phyloP scores from a whole-genome alignment of 2,113 vertebrate genomes.

The Platycercus adscitus region DNA sequence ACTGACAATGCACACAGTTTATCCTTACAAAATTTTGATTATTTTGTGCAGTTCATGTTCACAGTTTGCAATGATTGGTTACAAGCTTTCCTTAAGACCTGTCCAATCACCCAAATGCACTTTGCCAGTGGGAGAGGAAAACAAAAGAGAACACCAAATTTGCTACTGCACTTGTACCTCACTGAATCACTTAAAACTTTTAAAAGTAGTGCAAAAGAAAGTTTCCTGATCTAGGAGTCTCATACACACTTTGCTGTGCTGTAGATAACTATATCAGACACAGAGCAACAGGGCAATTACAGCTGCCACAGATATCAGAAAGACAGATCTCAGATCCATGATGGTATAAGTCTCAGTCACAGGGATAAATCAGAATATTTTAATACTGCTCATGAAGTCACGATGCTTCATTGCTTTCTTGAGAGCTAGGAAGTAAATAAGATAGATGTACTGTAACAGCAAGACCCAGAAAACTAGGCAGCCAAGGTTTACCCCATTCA shows the following conservation, averaged over 20 bases:
- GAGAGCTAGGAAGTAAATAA: conserved; percentile 44
- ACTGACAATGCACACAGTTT: neutral
- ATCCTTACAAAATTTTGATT: neutral
- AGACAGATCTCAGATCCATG: neutral
- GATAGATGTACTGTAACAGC: conserved; percentile 11
- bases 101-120: neutral
- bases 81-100: neutral
- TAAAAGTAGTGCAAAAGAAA: neutral
- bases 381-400: conserved; percentile 23
- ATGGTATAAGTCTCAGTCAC: neutral
- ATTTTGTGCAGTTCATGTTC: neutral
- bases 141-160: neutral
- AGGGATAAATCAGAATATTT: conserved; percentile 38
- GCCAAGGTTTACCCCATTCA: conserved; percentile 30
- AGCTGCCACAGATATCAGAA: neutral
- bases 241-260: neutral
- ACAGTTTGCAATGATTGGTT: neutral
- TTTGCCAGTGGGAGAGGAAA: neutral
- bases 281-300: neutral
- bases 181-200: neutral
- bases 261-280: neutral
- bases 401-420: conserved; percentile 25
- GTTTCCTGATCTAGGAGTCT: neutral
- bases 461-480: neutral
- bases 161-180: neutral